phyloP scores from a whole-genome alignment of 30 jellyfish, hydroid and myxozoan species.

The Hydra vulgaris region DNA sequence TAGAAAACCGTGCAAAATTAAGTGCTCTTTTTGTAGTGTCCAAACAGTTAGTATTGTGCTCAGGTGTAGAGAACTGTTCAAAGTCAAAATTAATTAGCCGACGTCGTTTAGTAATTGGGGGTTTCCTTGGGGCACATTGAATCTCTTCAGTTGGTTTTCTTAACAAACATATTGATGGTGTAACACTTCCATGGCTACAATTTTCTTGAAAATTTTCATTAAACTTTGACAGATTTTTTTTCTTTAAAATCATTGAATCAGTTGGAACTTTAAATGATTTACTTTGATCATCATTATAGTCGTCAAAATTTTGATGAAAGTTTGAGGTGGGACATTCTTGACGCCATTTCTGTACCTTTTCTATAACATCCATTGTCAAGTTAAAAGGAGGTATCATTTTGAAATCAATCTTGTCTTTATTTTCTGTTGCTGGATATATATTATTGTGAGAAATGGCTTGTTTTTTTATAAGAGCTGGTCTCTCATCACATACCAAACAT shows the following conservation, averaged over 20 bases:
- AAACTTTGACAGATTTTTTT: neutral
- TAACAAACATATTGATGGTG: neutral
- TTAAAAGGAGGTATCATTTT: neutral
- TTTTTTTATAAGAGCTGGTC: constrained; percentile 4
- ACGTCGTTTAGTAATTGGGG: constrained; percentile 2
- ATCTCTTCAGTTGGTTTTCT: neutral
- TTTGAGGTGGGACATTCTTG: neutral
- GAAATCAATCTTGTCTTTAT: too few species aligned
- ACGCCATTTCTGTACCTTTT: constrained; percentile 22
- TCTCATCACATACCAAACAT: constrained; percentile 2
- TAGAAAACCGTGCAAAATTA: neutral
- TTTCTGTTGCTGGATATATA: neutral
- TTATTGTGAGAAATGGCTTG: neutral
- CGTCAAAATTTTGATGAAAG: neutral
- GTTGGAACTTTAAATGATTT: constrained; percentile 11
- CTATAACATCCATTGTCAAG: neutral
- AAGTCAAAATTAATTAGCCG: neutral
- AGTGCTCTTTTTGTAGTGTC: constrained; percentile 13
- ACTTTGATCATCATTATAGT: too few species aligned
- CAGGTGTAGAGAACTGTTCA: constrained; percentile 1
- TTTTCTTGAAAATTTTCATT: neutral
- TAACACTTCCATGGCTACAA: neutral
- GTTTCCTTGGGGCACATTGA: constrained; percentile 18
- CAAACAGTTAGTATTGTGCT: neutral
- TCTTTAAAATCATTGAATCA: neutral